Conservation (phyloP, 2,113 vertebrate species). For the Morone saxatilis region DNA sequence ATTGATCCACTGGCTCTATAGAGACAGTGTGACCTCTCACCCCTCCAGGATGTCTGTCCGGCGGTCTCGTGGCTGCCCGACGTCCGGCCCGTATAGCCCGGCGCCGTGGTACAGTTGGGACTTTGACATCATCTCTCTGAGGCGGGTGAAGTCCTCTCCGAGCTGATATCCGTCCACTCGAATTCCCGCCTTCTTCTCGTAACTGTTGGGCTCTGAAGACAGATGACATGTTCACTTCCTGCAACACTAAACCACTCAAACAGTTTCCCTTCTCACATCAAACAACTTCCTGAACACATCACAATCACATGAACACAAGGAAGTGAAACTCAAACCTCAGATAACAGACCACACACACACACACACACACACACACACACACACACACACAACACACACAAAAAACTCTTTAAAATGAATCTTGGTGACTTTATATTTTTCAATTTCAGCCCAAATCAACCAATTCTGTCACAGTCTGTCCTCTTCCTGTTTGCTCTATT, state of each 20-base stretch:
- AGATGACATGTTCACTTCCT: background rate
- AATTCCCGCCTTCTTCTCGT: slow-evolving; percentile 90
- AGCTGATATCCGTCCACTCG: slow-evolving; percentile 89
- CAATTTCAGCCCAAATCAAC: no score
- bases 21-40: slow-evolving; percentile 75
- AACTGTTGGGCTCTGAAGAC: slow-evolving; percentile 94
- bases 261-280: background rate
- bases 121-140: slow-evolving; percentile 85
- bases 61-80: slow-evolving; percentile 88
- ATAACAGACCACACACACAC: background rate
- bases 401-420: no score
- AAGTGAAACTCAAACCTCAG: background rate
- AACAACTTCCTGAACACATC: background rate
- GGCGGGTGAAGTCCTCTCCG: slow-evolving; percentile 89
- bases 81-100: slow-evolving; percentile 91
- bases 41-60: slow-evolving; percentile 84
- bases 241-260: background rate
- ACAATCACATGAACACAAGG: background rate
- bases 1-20: no score
- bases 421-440: no score
- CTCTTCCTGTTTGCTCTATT: no score
- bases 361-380: no score
- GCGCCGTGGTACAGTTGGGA: slow-evolving; percentile 82
- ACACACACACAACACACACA: background rate
- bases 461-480: no score